Base-by-base conservation (phyloP, 2,888 invertebrate species). In the Lithophane semibrunnea region DNA sequence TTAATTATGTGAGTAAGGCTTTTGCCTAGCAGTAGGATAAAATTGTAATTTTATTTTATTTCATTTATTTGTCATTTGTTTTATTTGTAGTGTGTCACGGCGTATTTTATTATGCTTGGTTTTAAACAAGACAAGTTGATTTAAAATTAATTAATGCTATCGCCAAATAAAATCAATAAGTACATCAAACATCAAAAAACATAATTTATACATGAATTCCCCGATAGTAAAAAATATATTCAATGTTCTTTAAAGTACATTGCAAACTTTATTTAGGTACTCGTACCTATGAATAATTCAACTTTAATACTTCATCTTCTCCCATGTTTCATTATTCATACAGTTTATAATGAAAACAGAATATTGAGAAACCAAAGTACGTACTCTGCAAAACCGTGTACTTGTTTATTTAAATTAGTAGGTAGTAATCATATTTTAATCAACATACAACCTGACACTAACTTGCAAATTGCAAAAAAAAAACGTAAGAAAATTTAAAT, bases 241-340 rank as follows among this genome's bases (percentile, higher is more conserved):
- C 29, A 72, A 56, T 61, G 5, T 79, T 63, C 73, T 77, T 77
- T 61, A 65, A 82, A 80, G 56, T 69, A 69, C 42, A 66, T 24
- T n/a, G 44, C n/a, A 67, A 77, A 81, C 49, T 83, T 78, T 79
- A 64, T 68, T 72, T 29, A 37, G 37, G 5, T 37, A 37, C 37
- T 37, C 37, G 5, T 37, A 37, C 5, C 37, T 37, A 83, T 82
- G 82, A 83, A 76, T 80, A 73, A 79, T 86, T 75, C 66, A 75
- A 79, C 24, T 64, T 61, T 12, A 49, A 73, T 74, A 72, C 73
- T 72, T 77, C 68, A 80, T 64, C 49, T 0, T 72, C 74, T 49
- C 42, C 52, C 37, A 61, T 42, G 24, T 72, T 84, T 75, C 52
- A 71, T 84, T 75, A 84, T 80, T 80, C 71, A 75, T 70, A 63